Percentiles rank a stretch among this genome's conserved stretches.
These are phyloP conservation scores for Athetis lepigone DNA, from an alignment of 2,888 invertebrate species.

Conservation along the genomic window DNA sequence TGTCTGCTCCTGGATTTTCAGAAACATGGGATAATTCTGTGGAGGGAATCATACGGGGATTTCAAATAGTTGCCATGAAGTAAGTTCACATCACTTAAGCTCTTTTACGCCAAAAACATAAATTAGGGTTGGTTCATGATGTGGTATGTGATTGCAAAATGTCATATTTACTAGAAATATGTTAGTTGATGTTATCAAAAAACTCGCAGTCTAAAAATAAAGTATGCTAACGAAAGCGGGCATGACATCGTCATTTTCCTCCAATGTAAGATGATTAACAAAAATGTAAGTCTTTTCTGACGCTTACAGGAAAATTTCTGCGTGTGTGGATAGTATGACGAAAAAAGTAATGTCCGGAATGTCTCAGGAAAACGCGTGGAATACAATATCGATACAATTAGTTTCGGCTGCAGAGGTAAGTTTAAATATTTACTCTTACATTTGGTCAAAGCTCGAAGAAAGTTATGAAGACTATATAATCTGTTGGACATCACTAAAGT, in stretches of 20 bases:
- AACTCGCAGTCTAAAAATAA: background rate
- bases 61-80: conserved; percentile 92
- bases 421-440: too few species aligned
- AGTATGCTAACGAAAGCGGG: too few species aligned
- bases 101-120: background rate
- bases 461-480: too few species aligned
- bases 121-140: background rate
- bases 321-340: conserved; percentile 92
- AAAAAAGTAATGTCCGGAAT: conserved; percentile 91
- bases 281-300: background rate
- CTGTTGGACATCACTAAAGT: too few species aligned
- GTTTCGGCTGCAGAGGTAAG: conserved; percentile 95
- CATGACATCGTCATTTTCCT: background rate
- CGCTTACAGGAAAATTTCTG: conserved; percentile 92
- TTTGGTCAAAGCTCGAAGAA: too few species aligned
- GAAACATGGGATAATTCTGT: conserved; percentile 84
- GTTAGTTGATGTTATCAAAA: background rate
- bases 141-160: background rate
- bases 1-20: conserved; percentile 64
- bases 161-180: background rate
- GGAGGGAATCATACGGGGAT: conserved; percentile 90
- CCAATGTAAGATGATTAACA: background rate
- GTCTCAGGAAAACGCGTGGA: conserved; percentile 95
- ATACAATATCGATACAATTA: conserved; percentile 95
- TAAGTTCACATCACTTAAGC: conserved; percentile 68